Conservation (phyloP, 2,113 vertebrate species). For the Melozone crissalis region DNA sequence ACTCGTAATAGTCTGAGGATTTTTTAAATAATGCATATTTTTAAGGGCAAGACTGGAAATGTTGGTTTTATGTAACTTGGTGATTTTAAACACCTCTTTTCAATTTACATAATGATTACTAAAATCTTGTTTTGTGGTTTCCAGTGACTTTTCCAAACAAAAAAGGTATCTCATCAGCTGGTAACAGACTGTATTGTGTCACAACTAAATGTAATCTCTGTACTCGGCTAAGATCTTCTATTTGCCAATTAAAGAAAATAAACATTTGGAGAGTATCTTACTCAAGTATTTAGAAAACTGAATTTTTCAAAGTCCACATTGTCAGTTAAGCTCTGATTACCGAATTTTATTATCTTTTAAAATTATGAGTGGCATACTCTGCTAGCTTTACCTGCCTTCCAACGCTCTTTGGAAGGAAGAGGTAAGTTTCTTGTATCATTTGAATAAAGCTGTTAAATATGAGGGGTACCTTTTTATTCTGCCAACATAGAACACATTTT, state of each 20-base stretch:
- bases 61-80: background rate
- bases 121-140: background rate
- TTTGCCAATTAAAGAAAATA: background rate
- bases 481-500: background rate
- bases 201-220: background rate
- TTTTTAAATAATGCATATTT: background rate
- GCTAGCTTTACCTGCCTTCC: background rate
- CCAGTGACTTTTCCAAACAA: background rate
- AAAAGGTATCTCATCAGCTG: background rate
- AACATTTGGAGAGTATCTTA: background rate
- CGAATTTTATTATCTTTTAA: background rate
- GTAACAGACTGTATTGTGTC: background rate
- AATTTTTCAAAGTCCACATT: background rate
- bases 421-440: background rate
- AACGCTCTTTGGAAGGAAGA: background rate
- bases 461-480: background rate
- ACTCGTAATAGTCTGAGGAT: background rate
- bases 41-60: background rate
- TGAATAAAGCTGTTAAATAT: background rate
- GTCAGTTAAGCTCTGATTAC: background rate
- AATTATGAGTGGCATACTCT: background rate
- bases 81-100: background rate
- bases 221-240: background rate
- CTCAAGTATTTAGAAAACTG: background rate
- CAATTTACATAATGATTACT: background rate